Percentiles rank a stretch among this genome's conserved stretches.
Evolutionary conservation across 2,888 invertebrate genomes (phyloP).

Genomic region (Scaptomyza parva): DNA sequence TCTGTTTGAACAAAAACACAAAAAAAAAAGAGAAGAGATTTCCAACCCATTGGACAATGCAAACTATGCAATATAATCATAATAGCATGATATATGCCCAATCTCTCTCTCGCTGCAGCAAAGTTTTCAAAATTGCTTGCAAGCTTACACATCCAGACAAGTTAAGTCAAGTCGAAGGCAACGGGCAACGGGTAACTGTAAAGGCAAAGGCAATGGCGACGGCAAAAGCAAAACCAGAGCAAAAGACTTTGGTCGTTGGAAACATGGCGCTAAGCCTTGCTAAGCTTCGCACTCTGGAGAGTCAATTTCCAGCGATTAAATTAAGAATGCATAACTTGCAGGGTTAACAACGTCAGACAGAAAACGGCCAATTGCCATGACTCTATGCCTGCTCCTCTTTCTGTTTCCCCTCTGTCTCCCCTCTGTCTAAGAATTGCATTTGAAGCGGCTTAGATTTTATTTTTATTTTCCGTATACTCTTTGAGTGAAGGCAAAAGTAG

Average conservation of each 20-base stretch:
- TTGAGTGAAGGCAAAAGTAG: slow-evolving; percentile 20
- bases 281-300: slow-evolving; percentile 68
- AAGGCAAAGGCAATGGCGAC: slow-evolving; percentile 4
- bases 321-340: slow-evolving; percentile 80
- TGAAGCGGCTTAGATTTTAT: slow-evolving; percentile 58
- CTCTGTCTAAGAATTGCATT: too few species aligned
- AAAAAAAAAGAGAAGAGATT: slow-evolving; percentile 37
- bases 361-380: slow-evolving; percentile 29
- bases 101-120: slow-evolving; percentile 65
- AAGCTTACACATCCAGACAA: slow-evolving; percentile 1
- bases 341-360: slow-evolving; percentile 67
- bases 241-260: slow-evolving; percentile 13
- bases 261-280: slow-evolving; percentile 46
- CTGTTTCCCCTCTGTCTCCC: neutral
- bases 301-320: slow-evolving; percentile 79
- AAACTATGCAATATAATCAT: slow-evolving; percentile 78
- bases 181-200: neutral
- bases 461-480: slow-evolving; percentile 71
- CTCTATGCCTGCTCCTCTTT: neutral
- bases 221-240: neutral
- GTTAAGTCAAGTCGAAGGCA: slow-evolving; percentile 4
- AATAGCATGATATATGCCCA: slow-evolving; percentile 81
- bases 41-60: slow-evolving; percentile 78
- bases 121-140: slow-evolving; percentile 57
- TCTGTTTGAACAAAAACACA: slow-evolving; percentile 47